phyloP scores from a whole-genome alignment of 1,140 invertebrate species.

The Samia ricini region DNA sequence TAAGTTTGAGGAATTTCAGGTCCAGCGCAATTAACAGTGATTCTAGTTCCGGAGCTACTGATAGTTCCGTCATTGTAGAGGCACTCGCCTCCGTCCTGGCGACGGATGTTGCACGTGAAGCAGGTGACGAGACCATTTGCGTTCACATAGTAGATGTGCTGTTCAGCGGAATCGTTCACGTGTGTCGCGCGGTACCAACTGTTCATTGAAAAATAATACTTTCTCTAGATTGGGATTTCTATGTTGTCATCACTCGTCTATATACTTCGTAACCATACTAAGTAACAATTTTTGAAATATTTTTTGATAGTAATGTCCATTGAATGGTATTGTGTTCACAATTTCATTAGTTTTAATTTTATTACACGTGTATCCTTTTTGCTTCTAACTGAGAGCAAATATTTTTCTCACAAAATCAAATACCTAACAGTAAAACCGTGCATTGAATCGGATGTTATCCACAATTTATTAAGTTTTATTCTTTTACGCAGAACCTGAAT shows the following conservation, averaged over 20 bases:
- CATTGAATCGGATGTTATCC: too few relatives aligned
- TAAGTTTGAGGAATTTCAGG: constrained; percentile 66
- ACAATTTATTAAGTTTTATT: too few relatives aligned
- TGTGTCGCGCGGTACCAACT: constrained; percentile 85
- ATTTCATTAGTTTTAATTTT: too few relatives aligned
- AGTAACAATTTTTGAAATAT: too few relatives aligned
- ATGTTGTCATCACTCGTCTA: not conserved
- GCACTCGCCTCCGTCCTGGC: constrained; percentile 77
- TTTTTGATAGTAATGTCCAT: too few relatives aligned
- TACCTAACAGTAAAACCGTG: too few relatives aligned
- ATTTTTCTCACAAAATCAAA: too few relatives aligned
- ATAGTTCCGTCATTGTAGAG: constrained; percentile 85
- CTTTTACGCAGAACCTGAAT: too few relatives aligned
- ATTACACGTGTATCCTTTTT: too few relatives aligned
- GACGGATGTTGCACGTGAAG: constrained; percentile 79
- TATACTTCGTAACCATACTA: too few relatives aligned
- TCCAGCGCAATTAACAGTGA: constrained; percentile 87
- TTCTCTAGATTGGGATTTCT: not conserved
- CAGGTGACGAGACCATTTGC: constrained; percentile 66
- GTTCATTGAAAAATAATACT: constrained; percentile 37
- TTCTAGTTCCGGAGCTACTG: constrained; percentile 82
- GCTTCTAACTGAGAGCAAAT: too few relatives aligned
- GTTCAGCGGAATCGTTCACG: constrained; percentile 79
- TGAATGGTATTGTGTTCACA: too few relatives aligned
- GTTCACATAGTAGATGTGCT: constrained; percentile 80